A percentile compares a stretch with the other conserved stretches of the same genome.
phyloP scores from a whole-genome alignment of 2,797 vertebrate genomes.

The Rhyacichthys aspro region DNA sequence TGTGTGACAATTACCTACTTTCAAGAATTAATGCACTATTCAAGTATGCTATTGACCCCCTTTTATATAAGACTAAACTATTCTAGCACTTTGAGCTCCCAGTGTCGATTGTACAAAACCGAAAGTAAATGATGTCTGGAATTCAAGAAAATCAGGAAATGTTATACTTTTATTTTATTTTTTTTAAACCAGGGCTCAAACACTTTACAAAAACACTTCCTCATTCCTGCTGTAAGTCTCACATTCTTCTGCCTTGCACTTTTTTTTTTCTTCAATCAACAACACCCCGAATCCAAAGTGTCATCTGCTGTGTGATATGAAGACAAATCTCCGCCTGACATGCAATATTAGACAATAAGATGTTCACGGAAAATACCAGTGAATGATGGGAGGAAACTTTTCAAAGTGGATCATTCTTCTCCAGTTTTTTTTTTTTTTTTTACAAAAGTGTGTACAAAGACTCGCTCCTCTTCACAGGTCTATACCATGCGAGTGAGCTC shows the following conservation, averaged over 20 bases:
- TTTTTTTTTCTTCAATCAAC: conserved; percentile 36
- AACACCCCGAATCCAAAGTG: conserved; percentile 35
- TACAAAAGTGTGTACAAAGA: conserved; percentile 3
- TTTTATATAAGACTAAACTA: too few relatives aligned
- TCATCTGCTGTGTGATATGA: conserved; percentile 50
- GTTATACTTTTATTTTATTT: too few relatives aligned
- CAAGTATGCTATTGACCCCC: too few relatives aligned
- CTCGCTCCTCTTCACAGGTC: conserved; percentile 14
- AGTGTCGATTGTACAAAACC: too few relatives aligned
- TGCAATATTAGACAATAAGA: conserved; percentile 51
- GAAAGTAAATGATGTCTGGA: too few relatives aligned
- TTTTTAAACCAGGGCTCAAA: too few relatives aligned
- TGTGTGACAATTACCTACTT: too few relatives aligned
- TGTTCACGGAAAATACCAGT: conserved; percentile 34
- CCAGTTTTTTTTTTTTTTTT: too few relatives aligned
- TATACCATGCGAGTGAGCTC: conserved; percentile 18
- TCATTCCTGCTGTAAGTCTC: conserved; percentile 18
- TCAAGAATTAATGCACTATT: too few relatives aligned
- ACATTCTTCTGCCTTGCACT: conserved; percentile 4
- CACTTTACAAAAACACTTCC: background rate
- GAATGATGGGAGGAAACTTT: conserved; percentile 40
- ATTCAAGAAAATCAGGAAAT: too few relatives aligned
- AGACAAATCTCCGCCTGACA: conserved; percentile 46
- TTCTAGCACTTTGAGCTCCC: too few relatives aligned
- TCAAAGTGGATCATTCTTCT: conserved; percentile 25